Evolutionary conservation across 2,113 vertebrate species (phyloP), one percentile per base, ranked within the genome.

Genomic region (Siniperca chuatsi): DNA sequence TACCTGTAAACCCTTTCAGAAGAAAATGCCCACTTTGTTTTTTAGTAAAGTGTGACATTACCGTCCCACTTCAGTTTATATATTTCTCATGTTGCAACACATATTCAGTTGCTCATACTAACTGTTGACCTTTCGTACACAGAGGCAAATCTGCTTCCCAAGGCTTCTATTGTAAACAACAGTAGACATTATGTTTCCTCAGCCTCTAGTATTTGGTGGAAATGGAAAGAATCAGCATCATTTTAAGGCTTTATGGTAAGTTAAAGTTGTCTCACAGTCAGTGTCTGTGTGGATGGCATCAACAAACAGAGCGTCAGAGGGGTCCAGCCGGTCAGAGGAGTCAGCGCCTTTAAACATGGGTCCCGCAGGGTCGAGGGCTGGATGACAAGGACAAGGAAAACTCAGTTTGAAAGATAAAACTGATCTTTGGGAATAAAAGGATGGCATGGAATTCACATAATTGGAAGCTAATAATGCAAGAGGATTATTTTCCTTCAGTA

Each of bases 201-300:
- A 0, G 37, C n/a, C 40, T 33, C 1, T 6, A 20, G 37, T 21
- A 16, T 42, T 15, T 44, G 25, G 25, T 46, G 25, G 4, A 40
- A n/a, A 25, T 52, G 20, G 2, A 62, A 20, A 11, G 8, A 72
- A 60, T 37, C 44, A 7, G 58, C 1, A 4, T 61, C 1, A 35
- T 2, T 37, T 44, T 13, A 21, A n/a, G 42, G 29, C 18, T 37
- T 72, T 54, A 44, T 23, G 10, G 11, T n/a, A 7, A 52, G 35
- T 5, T 16, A 20, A 84, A 9, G 33, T n/a, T 21, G 29, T 84
- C 97, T 98, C 94, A 99, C 98, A 96, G 95, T 99, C 98, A 16
- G 97, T 91, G 91, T 99, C 98, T 0, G 98, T 98, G 90, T 99
- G 98, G 90, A 99, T 96, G 84, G 97, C 98, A 64, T 99, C 98